Percentiles rank a stretch among this genome's conserved stretches.
Conservation (phyloP, 2,888 invertebrate genomes). For the Andrena dorsata region DNA sequence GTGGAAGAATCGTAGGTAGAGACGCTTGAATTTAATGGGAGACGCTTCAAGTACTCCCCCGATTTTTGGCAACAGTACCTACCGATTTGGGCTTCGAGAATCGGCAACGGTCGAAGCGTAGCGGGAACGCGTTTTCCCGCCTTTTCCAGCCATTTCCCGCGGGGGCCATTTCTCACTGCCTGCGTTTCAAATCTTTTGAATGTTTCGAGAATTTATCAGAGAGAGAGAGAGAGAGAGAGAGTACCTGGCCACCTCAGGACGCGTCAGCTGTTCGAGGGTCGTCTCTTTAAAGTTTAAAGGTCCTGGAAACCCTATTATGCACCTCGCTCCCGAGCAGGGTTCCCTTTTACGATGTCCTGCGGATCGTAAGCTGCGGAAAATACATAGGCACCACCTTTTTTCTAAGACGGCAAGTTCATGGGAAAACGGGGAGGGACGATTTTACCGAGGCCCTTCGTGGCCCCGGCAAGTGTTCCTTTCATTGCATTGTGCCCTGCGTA, state of each 20-base stretch:
- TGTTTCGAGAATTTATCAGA: constrained; percentile 51
- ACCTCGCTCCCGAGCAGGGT: constrained; percentile 44
- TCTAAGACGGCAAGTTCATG: constrained; percentile 60
- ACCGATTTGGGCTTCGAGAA: neutral
- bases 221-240: constrained; percentile 11
- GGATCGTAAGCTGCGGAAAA: constrained; percentile 60
- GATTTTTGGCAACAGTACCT: neutral
- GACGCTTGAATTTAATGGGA: neutral
- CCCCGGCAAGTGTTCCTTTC: constrained; percentile 63
- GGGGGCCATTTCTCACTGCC: neutral
- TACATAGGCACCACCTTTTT: constrained; percentile 35
- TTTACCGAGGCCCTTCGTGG: constrained; percentile 29
- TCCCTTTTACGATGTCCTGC: constrained; percentile 45
- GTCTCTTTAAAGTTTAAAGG: constrained; percentile 82
- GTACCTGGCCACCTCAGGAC: constrained; percentile 58
- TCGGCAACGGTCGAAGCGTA: neutral
- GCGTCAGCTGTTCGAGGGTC: constrained; percentile 75
- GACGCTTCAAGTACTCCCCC: neutral
- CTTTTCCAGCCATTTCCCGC: constrained; percentile 9
- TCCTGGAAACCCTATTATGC: constrained; percentile 69
- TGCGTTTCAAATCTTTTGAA: constrained; percentile 12
- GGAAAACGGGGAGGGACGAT: constrained; percentile 57
- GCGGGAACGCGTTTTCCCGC: constrained; percentile 31
- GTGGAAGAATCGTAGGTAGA: neutral
- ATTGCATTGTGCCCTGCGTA: constrained; percentile 4